Percentiles rank a stretch among this genome's conserved stretches.
phyloP scores from a whole-genome alignment of 2,888 invertebrate species.

The Heteropelma amictum region DNA sequence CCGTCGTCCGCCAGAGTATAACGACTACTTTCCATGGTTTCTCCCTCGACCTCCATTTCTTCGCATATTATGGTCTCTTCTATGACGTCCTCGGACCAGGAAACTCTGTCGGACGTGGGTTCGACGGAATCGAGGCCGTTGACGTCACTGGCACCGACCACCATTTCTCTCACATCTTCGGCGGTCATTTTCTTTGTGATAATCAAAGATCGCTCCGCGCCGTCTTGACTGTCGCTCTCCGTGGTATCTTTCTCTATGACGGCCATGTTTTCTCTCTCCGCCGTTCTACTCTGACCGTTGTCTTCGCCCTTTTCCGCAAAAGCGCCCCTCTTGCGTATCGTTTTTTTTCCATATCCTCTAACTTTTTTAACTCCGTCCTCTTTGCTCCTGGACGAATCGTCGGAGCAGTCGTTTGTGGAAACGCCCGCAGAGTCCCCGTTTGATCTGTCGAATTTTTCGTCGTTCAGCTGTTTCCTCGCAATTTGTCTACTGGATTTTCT shows the following conservation, averaged over 20 bases:
- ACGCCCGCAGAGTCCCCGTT: conserved; percentile 68
- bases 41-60: conserved; percentile 74
- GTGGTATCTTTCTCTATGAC: conserved; percentile 59
- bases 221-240: conserved; percentile 70
- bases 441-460: conserved; percentile 69
- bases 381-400: conserved; percentile 60
- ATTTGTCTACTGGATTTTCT: conserved; percentile 75
- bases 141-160: conserved; percentile 58
- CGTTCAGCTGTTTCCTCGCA: conserved; percentile 71
- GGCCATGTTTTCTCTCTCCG: conserved; percentile 11
- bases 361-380: conserved; percentile 55
- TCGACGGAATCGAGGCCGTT: conserved; percentile 49
- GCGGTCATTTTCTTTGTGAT: conserved; percentile 60
- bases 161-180: conserved; percentile 65
- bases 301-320: too few relatives aligned
- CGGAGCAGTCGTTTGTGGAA: conserved; percentile 58
- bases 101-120: conserved; percentile 49
- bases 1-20: conserved; percentile 62
- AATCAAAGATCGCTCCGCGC: conserved; percentile 54
- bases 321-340: conserved; percentile 20
- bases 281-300: conserved; percentile 17
- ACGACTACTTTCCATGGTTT: conserved; percentile 45
- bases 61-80: conserved; percentile 77
- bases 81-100: conserved; percentile 73
- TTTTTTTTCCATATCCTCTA: conserved; percentile 13